Percentiles rank a stretch among this genome's conserved stretches.
Evolutionary conservation across 30 jellyfish, hydroid and myxozoan genomes (phyloP).

Genomic region (Aurelia sp.): DNA sequence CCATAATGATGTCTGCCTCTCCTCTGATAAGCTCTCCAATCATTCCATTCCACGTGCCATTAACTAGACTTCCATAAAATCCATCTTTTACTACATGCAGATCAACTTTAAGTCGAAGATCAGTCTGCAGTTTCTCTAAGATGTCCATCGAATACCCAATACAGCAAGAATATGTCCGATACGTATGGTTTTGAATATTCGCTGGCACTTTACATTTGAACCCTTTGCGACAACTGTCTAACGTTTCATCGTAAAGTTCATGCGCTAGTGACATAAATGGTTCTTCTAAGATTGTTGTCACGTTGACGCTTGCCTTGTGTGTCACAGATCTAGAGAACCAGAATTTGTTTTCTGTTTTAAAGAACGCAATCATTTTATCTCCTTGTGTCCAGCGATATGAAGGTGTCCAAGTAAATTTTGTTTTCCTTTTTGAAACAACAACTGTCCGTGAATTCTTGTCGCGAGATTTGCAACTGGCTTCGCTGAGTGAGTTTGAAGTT

Average conservation of each 20-base stretch:
- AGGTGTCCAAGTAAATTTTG: no score
- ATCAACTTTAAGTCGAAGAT: constrained; percentile 46
- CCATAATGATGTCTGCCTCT: constrained; percentile 87
- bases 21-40: constrained; percentile 77
- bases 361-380: no score
- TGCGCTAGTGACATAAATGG: constrained; percentile 41
- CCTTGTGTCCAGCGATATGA: no score
- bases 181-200: not conserved
- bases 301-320: not conserved
- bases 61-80: constrained; percentile 63
- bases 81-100: constrained; percentile 86
- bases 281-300: constrained; percentile 31
- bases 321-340: no score
- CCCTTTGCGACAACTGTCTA: constrained; percentile 41
- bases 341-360: no score
- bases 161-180: constrained; percentile 82
- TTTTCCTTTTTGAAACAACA: no score
- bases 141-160: constrained; percentile 84
- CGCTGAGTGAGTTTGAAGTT: no score
- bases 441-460: no score
- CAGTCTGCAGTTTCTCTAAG: constrained; percentile 27
- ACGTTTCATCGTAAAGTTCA: not conserved
- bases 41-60: constrained; percentile 84
- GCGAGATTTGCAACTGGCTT: no score
- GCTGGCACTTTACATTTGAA: constrained; percentile 35